Evolutionary conservation across 2,888 invertebrate species (phyloP).

Genomic region (Stenodema calcarata): DNA sequence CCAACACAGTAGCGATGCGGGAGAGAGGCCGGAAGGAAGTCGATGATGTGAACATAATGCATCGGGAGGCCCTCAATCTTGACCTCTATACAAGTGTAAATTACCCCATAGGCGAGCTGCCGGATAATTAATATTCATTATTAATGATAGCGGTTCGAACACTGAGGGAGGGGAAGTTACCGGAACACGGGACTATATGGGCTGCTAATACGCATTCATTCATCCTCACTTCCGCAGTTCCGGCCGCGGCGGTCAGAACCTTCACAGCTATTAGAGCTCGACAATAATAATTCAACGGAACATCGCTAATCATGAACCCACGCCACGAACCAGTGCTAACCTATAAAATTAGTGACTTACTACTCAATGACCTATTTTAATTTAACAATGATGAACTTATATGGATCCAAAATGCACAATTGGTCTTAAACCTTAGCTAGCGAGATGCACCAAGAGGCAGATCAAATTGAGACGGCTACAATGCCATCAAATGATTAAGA

Average conservation of each 20-base stretch:
- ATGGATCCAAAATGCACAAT: too few species aligned
- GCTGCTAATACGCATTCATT: conserved; percentile 19
- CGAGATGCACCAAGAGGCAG: too few species aligned
- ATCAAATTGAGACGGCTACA: too few species aligned
- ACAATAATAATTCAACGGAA: neutral
- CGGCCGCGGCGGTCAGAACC: neutral
- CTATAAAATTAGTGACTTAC: too few species aligned
- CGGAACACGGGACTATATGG: conserved; percentile 30
- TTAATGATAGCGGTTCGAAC: conserved; percentile 25
- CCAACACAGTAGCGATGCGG: neutral
- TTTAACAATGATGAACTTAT: too few species aligned
- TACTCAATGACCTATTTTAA: too few species aligned
- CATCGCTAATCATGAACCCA: neutral
- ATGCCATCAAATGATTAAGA: too few species aligned
- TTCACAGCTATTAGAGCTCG: conserved; percentile 8
- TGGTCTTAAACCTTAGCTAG: too few species aligned
- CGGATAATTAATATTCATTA: conserved; percentile 51
- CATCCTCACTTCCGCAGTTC: conserved; percentile 19
- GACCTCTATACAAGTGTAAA: conserved; percentile 45
- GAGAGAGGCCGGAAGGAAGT: conserved; percentile 35
- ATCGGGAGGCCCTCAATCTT: conserved; percentile 17
- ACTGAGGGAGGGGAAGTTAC: neutral
- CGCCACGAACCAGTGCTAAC: too few species aligned
- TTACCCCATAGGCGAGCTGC: conserved; percentile 25
- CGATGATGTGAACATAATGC: conserved; percentile 39